Evolutionary conservation across 2,888 invertebrate species (phyloP), one percentile per base, ranked within the genome.

Genomic region (Muscina levida): DNA sequence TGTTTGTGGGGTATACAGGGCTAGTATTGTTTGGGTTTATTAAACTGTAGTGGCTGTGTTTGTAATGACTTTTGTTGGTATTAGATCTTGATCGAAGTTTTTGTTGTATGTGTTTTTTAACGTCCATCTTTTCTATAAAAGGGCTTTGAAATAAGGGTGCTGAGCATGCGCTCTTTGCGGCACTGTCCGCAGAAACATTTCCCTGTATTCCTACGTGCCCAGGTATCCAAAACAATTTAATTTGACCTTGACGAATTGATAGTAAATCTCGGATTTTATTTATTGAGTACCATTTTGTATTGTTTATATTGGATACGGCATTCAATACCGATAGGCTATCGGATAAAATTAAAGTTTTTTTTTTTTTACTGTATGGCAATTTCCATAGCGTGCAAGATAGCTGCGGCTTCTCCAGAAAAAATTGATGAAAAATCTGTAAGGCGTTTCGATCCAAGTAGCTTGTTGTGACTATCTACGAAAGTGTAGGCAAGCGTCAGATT

Each of bases 231-330:
- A n/a, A 11, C 2, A 44, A 17, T 67, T 31, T 17, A 26, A 31
- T 66, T 66, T 4, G 17, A 17, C 8, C 37, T 67, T 51, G 48
- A 24, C n/a, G 48, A n/a, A 10, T n/a, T 57, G n/a, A 26, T 4
- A 15, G 19, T 44, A n/a, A 13, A 42, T 65, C 24, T 44, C 37
- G 8, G 17, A 51, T 51, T 51, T 51, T 51, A 8, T 51, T 51
- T 4, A 51, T 22, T 8, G 11, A 51, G 6, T 15, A 15, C 13
- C n/a, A 44, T 44, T 44, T 44, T 1, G n/a, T 48, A 6, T 48
- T 15, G 48, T 2, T 6, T 19, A 51, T 51, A 8, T 31, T 31
- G 3, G 31, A 31, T 3, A 31, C 8, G 3, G 31, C 3, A 5
- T 31, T 31, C 8, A 31, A 31, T 5, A 31, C 31, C 3, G 31